Conservation (phyloP, 1,140 invertebrate species). For the Psilanteris sp. region DNA sequence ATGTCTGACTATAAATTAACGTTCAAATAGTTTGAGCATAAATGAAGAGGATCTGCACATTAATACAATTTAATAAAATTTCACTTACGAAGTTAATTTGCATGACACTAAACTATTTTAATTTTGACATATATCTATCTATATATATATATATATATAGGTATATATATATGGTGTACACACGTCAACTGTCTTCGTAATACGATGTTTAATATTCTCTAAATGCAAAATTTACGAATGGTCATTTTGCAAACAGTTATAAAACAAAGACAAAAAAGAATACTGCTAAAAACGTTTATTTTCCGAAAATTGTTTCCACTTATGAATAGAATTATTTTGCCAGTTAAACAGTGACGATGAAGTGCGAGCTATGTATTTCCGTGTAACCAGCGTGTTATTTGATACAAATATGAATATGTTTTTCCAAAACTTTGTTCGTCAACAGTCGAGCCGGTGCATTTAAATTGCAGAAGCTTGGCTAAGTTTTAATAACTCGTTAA, state of each 20-base stretch:
- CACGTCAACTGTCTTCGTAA: constrained; percentile 11
- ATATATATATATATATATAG: too few species aligned
- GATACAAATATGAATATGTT: constrained; percentile 31
- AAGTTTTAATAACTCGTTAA: constrained; percentile 52
- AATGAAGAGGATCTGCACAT: too few species aligned
- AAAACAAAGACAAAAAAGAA: too few species aligned
- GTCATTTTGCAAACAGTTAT: constrained; percentile 1
- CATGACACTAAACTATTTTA: too few species aligned
- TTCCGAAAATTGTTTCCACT: constrained; percentile 1
- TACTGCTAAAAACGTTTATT: constrained; percentile 8
- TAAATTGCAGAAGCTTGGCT: constrained; percentile 22
- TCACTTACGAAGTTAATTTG: too few species aligned
- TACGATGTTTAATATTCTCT: constrained; percentile 13
- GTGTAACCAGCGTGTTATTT: constrained; percentile 15
- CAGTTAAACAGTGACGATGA: neutral
- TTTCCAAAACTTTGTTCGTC: constrained; percentile 10
- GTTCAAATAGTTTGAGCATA: too few species aligned
- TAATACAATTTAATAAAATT: too few species aligned
- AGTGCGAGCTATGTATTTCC: constrained; percentile 9
- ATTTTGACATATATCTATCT: too few species aligned
- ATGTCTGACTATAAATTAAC: too few species aligned
- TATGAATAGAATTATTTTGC: constrained; percentile 8
- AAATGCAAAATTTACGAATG: neutral
- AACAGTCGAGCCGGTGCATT: too few species aligned
- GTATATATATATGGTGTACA: too few species aligned